Evolutionary conservation across 2,888 invertebrate species (phyloP).

Genomic region (Arrhopalites spinosus): DNA sequence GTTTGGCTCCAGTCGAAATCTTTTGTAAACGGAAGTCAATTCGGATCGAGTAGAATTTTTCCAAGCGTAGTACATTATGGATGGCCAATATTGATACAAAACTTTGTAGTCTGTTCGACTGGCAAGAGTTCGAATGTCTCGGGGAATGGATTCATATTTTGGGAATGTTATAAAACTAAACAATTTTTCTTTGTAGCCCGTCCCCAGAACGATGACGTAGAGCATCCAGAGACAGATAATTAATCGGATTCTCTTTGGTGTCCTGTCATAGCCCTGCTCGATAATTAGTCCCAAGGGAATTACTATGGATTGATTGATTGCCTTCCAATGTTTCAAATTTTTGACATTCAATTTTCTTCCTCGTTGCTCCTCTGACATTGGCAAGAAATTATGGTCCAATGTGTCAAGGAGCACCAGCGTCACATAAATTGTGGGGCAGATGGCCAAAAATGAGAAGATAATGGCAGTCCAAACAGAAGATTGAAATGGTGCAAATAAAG

Average conservation of each 20-base stretch:
- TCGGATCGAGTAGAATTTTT: not conserved
- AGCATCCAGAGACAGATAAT: not conserved
- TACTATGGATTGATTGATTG: not conserved
- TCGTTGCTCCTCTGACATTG: too few relatives aligned
- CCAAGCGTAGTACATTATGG: not conserved
- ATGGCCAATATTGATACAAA: not conserved
- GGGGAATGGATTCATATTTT: not conserved
- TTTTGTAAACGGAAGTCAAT: not conserved
- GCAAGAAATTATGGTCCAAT: not conserved
- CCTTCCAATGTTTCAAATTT: not conserved
- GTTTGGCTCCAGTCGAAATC: not conserved
- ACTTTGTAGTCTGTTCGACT: not conserved
- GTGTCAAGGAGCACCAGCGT: not conserved
- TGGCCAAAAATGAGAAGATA: not conserved
- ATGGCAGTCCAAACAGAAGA: not conserved
- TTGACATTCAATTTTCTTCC: not conserved
- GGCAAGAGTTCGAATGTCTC: not conserved
- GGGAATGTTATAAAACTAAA: conserved; percentile 2
- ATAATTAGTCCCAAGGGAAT: not conserved
- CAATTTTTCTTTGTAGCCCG: conserved; percentile 7
- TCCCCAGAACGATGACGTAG: not conserved
- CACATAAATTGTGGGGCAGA: not conserved
- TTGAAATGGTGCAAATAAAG: not conserved
- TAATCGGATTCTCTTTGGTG: not conserved
- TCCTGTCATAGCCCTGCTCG: not conserved